Evolutionary conservation across 2,113 vertebrate genomes (phyloP), one percentile per base, ranked within the genome.

Genomic region (Cyprinodon variegatus): DNA sequence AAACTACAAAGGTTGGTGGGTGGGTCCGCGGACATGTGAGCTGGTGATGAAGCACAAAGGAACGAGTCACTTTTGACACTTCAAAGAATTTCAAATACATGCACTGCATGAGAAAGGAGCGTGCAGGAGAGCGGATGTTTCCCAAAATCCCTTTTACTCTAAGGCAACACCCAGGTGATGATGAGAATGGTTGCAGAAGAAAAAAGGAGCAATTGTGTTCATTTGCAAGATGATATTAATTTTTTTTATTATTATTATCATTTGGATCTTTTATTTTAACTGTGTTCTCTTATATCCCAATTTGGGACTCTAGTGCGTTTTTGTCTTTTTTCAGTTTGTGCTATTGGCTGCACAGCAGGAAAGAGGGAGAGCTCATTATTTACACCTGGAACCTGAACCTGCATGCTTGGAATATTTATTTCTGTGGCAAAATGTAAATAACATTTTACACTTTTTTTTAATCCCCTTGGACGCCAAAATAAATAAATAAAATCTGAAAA

Each of bases 51-150:
- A 66, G 72, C 57, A 48, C 39, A 80, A 10, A 20, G 75, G 75
- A 61, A 75, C 50, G 62, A 61, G 61, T 39, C 53, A 76, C 53
- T 65, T 87, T 81, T 88, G 88, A 87, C 86, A 90, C 86, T 85
- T 90, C 82, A 92, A 90, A 90, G 82, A 76, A 72, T 72, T 76
- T 82, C 81, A 85, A 65, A 87, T 87, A 73, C 53, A 48, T 86
- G 85, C 85, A 53, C 72, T 72, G 75, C 75, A 69, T 68, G 43
- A 63, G 68, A 74, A 84, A 87, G 68, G 68, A 84, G 61, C 38
- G 13, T 12, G 61, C 61, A 80, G 72, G 77, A 81, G 67, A 72
- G 69, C 0, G 50, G 50, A 14, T 67, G 74, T 79, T 87, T 48
- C n/a, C 45, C 37, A 74, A 66, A 77, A 66, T 41, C 61, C 68